A percentile compares a stretch with the other conserved stretches of the same genome.
These are phyloP conservation scores for Eumacrocentrus americanus DNA, from an alignment of 2,888 invertebrate species.

Conservation along the genomic window DNA sequence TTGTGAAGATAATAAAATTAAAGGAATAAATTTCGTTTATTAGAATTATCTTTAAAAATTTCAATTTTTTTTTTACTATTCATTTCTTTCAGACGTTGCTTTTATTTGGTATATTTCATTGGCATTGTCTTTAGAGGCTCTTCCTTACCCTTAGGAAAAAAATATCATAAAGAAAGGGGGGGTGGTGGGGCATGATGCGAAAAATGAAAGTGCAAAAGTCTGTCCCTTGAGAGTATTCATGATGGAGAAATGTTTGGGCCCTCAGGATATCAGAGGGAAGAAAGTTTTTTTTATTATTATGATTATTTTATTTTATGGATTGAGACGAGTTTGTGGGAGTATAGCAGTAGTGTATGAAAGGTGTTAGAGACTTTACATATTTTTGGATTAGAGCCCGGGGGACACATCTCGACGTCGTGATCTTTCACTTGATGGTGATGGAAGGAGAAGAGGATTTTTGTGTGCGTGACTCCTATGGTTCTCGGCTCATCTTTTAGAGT, in stretches of 20 bases:
- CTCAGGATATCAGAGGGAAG: background rate
- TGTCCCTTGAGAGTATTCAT: constrained; percentile 3
- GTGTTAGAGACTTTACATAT: constrained; percentile 1
- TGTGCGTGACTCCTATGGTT: constrained; percentile 19
- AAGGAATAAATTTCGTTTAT: no score
- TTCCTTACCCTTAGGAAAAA: background rate
- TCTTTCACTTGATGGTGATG: constrained; percentile 20
- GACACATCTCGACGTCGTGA: background rate
- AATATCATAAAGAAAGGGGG: background rate
- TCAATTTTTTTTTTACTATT: no score
- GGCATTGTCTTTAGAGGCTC: background rate
- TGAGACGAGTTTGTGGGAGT: background rate
- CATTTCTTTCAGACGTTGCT: no score
- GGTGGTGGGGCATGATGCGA: background rate
- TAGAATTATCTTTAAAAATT: no score
- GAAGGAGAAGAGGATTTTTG: constrained; percentile 10
- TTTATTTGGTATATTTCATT: no score
- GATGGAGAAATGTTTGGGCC: background rate
- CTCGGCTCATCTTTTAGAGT: constrained; percentile 17
- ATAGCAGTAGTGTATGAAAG: background rate
- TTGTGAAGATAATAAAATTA: no score
- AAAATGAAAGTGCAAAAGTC: constrained; percentile 13
- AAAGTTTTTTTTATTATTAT: background rate
- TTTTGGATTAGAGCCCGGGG: constrained; percentile 6
- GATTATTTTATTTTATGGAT: constrained; percentile 13